Evolutionary conservation across 2,888 invertebrate genomes (phyloP), one percentile per base, ranked within the genome.

Genomic region (Plutella xylostella): DNA sequence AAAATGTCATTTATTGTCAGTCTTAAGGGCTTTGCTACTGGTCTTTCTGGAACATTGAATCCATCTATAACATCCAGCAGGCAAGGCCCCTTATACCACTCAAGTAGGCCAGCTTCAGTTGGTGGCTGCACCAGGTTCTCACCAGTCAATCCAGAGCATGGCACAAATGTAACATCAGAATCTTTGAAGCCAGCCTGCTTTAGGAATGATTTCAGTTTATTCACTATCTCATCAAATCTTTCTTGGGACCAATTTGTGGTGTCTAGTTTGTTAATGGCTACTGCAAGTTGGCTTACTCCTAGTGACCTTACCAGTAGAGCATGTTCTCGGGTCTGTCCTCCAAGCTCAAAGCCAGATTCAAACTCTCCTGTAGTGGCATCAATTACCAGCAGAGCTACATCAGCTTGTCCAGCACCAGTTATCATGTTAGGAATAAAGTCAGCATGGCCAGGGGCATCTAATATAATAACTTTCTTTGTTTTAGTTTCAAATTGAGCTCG

Each of bases 391-490:
- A 99, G 83, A 12, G 97, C 98, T 1, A 96, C 98, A 82, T 99
- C 99, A 2, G 99, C 99, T 75, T 98, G 98, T 0, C 97, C 94
- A 2, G 98, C 97, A 14, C 98, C 98, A 12, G 94, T 94, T 55
- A 99, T 99, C 98, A 99, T 99, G 63, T 99, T 98, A 2, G 99
- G 98, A 65, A 99, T 98, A 65, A 99, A 99, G 72, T 99, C 99
- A 68, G 95, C 97, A 72, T 99, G 99, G 0, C 99, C 99, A 1
- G 99, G 99, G 21, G 99, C 98, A 86, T 99, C 99, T 46, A 99
- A 80, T 38, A 99, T 79, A 0, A 92, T 92, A 0, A 94, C 89
- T 72, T 82, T 83, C 78, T 96, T 96, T 2, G 89, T 88, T 45
- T 90, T 87, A 0, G 97, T 96, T 75, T 96, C 94, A 83, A 98